A percentile compares a stretch with the other conserved stretches of the same genome.
Evolutionary conservation across 2,113 vertebrate genomes (phyloP).

Genomic region (Dicerorhinus sumatrensis): DNA sequence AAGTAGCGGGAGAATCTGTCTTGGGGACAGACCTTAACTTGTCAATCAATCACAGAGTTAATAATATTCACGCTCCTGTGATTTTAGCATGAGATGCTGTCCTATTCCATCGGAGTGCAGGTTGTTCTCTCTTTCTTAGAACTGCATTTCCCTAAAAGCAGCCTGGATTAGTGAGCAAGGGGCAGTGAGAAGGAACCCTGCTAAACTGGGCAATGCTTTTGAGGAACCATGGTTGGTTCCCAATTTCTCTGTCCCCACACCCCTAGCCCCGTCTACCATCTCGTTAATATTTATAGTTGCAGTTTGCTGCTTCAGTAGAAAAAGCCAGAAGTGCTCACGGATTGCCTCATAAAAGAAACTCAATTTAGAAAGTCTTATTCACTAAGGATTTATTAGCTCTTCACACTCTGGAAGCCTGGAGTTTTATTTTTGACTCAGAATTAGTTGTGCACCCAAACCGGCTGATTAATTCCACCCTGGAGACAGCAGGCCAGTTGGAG

Average conservation of each 20-base stretch:
- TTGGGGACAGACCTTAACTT: background rate
- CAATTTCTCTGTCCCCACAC: background rate
- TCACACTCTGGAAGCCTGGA: constrained; percentile 55
- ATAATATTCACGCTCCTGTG: background rate
- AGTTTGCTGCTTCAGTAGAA: constrained; percentile 57
- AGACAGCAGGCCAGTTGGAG: background rate
- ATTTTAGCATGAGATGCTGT: background rate
- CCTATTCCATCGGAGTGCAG: background rate
- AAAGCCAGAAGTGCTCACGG: constrained; percentile 56
- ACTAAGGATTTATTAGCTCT: constrained; percentile 72
- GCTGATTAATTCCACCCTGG: constrained; percentile 50
- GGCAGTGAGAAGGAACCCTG: background rate
- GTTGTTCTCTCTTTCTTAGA: background rate
- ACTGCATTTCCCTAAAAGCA: background rate
- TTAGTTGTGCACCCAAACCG: background rate
- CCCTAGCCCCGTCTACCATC: background rate
- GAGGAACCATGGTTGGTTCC: constrained; percentile 31
- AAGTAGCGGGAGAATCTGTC: background rate
- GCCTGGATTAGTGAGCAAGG: background rate
- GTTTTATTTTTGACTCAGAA: constrained; percentile 57
- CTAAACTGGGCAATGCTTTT: background rate
- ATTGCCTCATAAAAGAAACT: constrained; percentile 73
- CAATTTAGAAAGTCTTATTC: constrained; percentile 73
- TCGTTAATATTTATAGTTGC: constrained; percentile 72
- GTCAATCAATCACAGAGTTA: background rate